Conservation (phyloP, 2,888 invertebrate species). For the Biston betularia region DNA sequence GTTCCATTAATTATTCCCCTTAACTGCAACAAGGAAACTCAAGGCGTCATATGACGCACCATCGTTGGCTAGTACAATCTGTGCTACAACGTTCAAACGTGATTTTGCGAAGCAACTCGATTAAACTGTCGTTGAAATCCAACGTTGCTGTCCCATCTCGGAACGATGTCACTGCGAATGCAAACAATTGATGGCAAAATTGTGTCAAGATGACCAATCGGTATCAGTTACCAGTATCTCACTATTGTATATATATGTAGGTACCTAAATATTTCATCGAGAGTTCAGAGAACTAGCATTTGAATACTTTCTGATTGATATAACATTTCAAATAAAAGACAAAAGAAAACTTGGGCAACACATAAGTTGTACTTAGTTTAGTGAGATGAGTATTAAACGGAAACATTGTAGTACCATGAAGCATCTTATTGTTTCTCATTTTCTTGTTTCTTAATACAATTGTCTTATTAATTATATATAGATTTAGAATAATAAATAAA, state of each 20-base stretch:
- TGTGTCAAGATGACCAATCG: slow-evolving; percentile 39
- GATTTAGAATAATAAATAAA: too few species aligned
- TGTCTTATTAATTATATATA: too few species aligned
- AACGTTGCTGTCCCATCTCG: slow-evolving; percentile 48
- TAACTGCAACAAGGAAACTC: slow-evolving; percentile 20
- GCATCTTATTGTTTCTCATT: too few species aligned
- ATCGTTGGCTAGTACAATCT: slow-evolving; percentile 29
- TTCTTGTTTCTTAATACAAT: too few species aligned
- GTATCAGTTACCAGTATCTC: slow-evolving; percentile 18
- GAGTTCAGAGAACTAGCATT: too few species aligned
- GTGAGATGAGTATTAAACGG: too few species aligned
- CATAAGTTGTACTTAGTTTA: too few species aligned
- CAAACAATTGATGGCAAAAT: slow-evolving; percentile 55
- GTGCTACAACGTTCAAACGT: slow-evolving; percentile 41
- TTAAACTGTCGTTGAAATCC: slow-evolving; percentile 53
- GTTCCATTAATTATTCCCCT: background rate
- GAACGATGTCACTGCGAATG: slow-evolving; percentile 49
- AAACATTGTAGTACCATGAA: too few species aligned
- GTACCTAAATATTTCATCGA: background rate
- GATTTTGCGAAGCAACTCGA: slow-evolving; percentile 55
- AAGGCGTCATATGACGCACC: slow-evolving; percentile 51
- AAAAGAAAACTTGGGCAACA: too few species aligned
- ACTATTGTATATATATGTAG: background rate
- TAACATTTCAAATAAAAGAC: too few species aligned
- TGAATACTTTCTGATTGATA: too few species aligned